Evolutionary conservation across 2,113 vertebrate genomes (phyloP), one percentile per base, ranked within the genome.

Genomic region (Lutjanus erythropterus): DNA sequence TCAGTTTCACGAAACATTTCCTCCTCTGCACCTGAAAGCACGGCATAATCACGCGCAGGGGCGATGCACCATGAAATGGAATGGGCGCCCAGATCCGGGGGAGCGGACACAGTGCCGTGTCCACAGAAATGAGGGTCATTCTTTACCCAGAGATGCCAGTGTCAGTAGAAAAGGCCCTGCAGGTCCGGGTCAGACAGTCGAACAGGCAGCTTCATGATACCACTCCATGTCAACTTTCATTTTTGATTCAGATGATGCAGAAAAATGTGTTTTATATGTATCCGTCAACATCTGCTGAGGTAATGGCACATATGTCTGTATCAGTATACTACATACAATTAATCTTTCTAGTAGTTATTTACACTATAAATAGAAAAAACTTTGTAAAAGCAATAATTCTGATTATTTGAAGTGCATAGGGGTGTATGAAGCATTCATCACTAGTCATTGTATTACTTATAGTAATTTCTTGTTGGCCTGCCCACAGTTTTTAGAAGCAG

Each of bases 1-100:
- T 97, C 96, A 96, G 95, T 98, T 97, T 96, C 94, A 95, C 95
- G 92, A 97, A 96, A 96, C 95, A 94, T 95, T 95, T 94, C 95
- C 95, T 96, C 94, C 96, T 93, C 93, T 93, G 94, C 96, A 97
- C 97, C 97, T 96, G 96, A 96, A 93, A 95, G 94, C 91, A 71
- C 85, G 87, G 94, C 94, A 94, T 95, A 95, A 96, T 96, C 95
- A 96, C 91, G 94, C 86, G 90, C 88, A 87, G 92, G 95, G 95
- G 93, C 88, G 91, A 94, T 96, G 94, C 94, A 94, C 95, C 96
- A 96, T 96, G 94, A 96, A 96, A 96, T 94, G 94, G 95, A 96
- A 96, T 95, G 92, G 94, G 94, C 93, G 90, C 91, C 91, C 91
- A 91, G 93, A 96, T 94, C 95, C 91, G 88, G 93, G 91, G 95